Evolutionary conservation across 1,140 invertebrate species (phyloP), one percentile per base, ranked within the genome.

Genomic region (Polyergus mexicanus): DNA sequence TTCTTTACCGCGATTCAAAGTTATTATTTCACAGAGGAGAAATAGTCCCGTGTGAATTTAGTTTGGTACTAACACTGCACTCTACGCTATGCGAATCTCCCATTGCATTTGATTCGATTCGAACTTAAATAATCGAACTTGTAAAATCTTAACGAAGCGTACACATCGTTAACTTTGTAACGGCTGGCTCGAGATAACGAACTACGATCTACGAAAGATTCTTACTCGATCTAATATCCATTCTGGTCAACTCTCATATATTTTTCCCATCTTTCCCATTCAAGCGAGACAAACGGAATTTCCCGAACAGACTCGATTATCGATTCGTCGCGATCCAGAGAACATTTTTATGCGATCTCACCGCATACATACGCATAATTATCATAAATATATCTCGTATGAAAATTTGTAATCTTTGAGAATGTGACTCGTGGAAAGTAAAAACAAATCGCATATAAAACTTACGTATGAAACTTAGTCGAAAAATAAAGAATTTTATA

Each of bases 191-290:
- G 44, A 38, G 51, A 38, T 16, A 28, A 38, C 47, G 10, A 81
- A 54, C 16, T 16, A 51, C 65, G 47, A 71, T 80, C 32, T 41
- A 69, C 22, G 65, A 71, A 71, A 56, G 77, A 58, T 54, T 16
- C 54, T 38, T 58, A 32, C 54, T 44, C 77, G 41, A 81, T 69
- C 22, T 38, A 22, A 56, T 68, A 54, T 54, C 51, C 51, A 81
- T 58, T n/a, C 19, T 19, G 35, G 5, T 72, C n/a, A n/a, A n/a
- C 44, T 81, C 78, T 19, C 78, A 71, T 38, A 81, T 81, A 81
- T 71, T 80, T 72, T 38, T 72, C 13, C 25, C 51, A 41, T 81
- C 22, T 28, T 72, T 72, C 51, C 10, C 22, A 16, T 72, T 72
- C 78, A 32, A 58, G 66, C 66, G 78, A 58, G 35, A 69, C 77